phyloP scores from a whole-genome alignment of 1,140 invertebrate species.

The Bombus pyrosoma region DNA sequence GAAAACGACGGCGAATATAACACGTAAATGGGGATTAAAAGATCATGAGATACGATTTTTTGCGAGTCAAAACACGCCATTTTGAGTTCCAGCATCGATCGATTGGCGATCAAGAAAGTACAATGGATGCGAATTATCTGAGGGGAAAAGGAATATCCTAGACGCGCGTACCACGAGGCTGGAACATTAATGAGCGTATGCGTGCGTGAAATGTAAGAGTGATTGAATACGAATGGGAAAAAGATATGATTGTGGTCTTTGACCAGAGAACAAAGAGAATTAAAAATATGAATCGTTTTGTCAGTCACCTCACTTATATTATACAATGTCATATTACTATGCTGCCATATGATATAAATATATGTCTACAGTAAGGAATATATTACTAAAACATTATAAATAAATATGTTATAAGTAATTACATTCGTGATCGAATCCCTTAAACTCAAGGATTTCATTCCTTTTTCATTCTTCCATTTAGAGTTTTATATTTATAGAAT shows the following conservation, averaged over 20 bases:
- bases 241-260: constrained; percentile 42
- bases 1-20: background rate
- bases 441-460: background rate
- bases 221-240: constrained; percentile 6
- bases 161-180: background rate
- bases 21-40: background rate
- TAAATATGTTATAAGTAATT: constrained; percentile 76
- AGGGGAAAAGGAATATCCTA: constrained; percentile 6
- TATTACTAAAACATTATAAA: constrained; percentile 81
- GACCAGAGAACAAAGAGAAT: constrained; percentile 67
- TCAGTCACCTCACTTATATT: constrained; percentile 80
- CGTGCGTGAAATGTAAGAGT: constrained; percentile 27
- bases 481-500: background rate
- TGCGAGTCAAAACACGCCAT: background rate
- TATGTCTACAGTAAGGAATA: constrained; percentile 82
- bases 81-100: constrained; percentile 31
- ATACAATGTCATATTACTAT: constrained; percentile 81
- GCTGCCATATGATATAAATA: constrained; percentile 83
- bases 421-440: background rate
- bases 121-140: too few species aligned
- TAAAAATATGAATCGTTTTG: constrained; percentile 72
- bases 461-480: background rate
- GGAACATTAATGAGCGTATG: constrained; percentile 14
- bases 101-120: constrained; percentile 35
- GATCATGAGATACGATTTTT: background rate